Percentiles rank a stretch among this genome's conserved stretches.
These are phyloP conservation scores for Enhydra lutris DNA, from an alignment of 2,113 vertebrate species.

Conservation along the genomic window DNA sequence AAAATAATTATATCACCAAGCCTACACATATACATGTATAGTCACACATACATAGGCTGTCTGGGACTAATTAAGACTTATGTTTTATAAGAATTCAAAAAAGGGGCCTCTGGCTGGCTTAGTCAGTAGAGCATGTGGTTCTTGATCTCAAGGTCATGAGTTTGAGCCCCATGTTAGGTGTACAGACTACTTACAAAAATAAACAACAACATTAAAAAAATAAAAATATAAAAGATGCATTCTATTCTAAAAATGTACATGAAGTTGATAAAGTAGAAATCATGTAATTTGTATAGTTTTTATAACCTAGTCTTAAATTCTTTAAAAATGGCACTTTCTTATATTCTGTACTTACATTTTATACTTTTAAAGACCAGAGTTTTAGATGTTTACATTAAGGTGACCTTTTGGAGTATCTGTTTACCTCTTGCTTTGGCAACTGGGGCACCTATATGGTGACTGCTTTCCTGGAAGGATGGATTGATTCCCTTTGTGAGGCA, in stretches of 20 bases:
- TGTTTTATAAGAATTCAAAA: neutral
- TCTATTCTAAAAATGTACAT: neutral
- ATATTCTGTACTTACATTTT: neutral
- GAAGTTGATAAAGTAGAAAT: neutral
- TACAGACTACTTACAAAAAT: neutral
- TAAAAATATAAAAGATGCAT: neutral
- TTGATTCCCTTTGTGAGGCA: neutral
- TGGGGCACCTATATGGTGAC: neutral
- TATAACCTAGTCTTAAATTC: neutral
- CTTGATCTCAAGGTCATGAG: neutral
- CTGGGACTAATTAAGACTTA: slow-evolving; percentile 26
- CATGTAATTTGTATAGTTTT: neutral
- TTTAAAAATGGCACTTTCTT: slow-evolving; percentile 10
- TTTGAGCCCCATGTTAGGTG: neutral
- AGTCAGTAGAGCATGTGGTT: neutral
- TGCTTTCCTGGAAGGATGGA: neutral
- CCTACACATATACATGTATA: neutral
- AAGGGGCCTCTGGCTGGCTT: neutral
- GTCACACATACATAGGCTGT: neutral
- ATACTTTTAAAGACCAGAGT: neutral
- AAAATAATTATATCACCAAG: neutral
- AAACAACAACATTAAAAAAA: neutral
- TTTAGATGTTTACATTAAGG: slow-evolving; percentile 43
- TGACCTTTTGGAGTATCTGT: neutral
- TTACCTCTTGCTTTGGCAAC: neutral